A percentile compares a stretch with the other conserved stretches of the same genome.
These are phyloP conservation scores for Echinops telfairi DNA, from an alignment of 2,113 vertebrate species.

Conservation along the genomic window DNA sequence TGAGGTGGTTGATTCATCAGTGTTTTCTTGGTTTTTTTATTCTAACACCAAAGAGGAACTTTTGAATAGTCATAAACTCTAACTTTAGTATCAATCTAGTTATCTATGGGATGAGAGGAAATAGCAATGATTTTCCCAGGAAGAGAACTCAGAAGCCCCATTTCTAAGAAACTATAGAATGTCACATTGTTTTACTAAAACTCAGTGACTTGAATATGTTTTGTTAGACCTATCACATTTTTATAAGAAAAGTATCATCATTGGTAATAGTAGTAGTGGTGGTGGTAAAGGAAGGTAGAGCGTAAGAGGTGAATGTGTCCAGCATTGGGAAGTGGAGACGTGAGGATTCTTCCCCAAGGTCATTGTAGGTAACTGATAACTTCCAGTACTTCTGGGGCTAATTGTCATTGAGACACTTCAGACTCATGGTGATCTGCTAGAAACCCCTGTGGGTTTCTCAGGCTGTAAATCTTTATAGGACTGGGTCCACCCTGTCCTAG, in stretches of 20 bases:
- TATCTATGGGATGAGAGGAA: background rate
- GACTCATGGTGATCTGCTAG: too few species aligned
- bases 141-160: background rate
- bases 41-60: background rate
- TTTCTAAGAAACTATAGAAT: background rate
- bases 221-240: too few species aligned
- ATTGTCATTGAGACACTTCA: too few species aligned
- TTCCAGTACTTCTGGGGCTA: too few species aligned
- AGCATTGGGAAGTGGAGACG: background rate
- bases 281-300: background rate
- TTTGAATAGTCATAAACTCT: background rate
- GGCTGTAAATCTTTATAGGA: background rate
- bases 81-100: background rate
- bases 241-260: too few species aligned
- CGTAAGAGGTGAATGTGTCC: background rate
- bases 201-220: too few species aligned
- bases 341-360: too few species aligned
- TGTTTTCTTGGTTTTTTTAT: background rate
- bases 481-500: background rate
- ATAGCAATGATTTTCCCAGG: background rate
- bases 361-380: too few species aligned
- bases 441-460: background rate
- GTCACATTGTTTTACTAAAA: background rate
- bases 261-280: background rate
- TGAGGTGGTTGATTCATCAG: background rate